Base-by-base conservation (phyloP, 2,113 vertebrate genomes). In the zebrafish (Danio rerio) region DNA sequence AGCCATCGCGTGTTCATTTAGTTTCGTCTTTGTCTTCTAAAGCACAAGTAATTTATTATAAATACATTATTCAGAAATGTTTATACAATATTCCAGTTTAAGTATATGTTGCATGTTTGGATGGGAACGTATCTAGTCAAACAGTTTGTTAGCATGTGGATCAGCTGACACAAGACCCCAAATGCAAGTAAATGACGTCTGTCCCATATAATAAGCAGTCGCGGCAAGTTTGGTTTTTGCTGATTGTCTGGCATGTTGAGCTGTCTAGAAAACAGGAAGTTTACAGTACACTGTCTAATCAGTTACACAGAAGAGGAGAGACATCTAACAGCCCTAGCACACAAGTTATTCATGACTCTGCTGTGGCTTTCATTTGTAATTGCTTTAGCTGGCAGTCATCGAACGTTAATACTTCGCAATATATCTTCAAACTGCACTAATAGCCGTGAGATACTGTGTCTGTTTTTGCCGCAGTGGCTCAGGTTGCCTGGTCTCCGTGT, bases 261-360 rank as follows among this genome's bases (percentile, higher is more conserved):
- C 49, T n/a, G 45, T 72, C 74, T 68, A 52, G 68, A 68, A 18
- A 78, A 50, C 79, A 63, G 66, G 83, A 81, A 63, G 18, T 65
- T 8, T 53, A 58, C 18, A 59, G 42, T 69, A 18, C 40, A 43
- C 56, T 77, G n/a, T 50, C 45, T 66, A 20, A 6, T 77, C 9
- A 59, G 5, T 47, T 56, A 47, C 42, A 58, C 12, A 40, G 18
- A 15, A 7, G 18, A 18, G n/a, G 7, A 43, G 8, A 45, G 78
- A 40, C 63, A 31, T 77, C 18, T 62, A 50, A 18, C 42, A 76
- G 72, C 20, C 9, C 5, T 62, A 13, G 6, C 68, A 65, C 43
- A 50, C 20, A 10, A 16, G 18, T 50, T 31, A 50, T 31, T 63
- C 62, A 52, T 52, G 45, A 50, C 59, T 63, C 13, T 45, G 45